Evolutionary conservation across 2,113 vertebrate genomes (phyloP), one percentile per base, ranked within the genome.

Genomic region (Hippocampus mohnikei): DNA sequence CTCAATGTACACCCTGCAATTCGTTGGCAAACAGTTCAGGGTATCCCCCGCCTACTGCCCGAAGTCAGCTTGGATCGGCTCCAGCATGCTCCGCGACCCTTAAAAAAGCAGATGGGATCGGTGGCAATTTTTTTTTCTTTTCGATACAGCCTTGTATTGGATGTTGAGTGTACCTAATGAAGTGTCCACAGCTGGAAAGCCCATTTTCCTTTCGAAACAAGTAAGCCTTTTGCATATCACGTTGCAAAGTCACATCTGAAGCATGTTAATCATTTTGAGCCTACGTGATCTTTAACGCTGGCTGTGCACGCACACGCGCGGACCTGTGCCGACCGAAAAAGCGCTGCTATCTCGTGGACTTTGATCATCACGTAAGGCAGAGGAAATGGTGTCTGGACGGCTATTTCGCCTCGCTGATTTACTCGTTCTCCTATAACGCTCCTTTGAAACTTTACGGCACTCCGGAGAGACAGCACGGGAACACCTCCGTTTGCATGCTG

Each of bases 381-480:
- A 85, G 71, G 73, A 83, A 86, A 81, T 62, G 52, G 44, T 27
- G 83, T 81, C 84, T 83, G 80, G 81, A 84, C 85, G 18, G 72
- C 66, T 62, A 70, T 80, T 83, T 85, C 80, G 76, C 71, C 60
- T 87, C 67, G 62, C 78, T 83, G 85, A 82, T 88, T 87, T 82
- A 81, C 75, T 83, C 2, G 4, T 73, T 83, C 16, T 69, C 73
- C 71, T 85, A 79, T 83, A 74, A 71, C 76, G 74, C 40, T 69
- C 61, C 52, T 71, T 69, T 73, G 74, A 75, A 84, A 82, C 37
- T 69, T 80, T 79, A 87, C 41, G 74, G 76, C 70, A 67, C 73
- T 55, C 63, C 50, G 71, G 70, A 71, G 78, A 75, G 74, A 79
- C 66, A 0, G 62, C 55, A 71, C 81, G 83, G 84, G 82, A 79